Percentiles rank a stretch among this genome's conserved stretches.
Conservation (phyloP, 2,797 vertebrate genomes). For the Rhynchotus rufescens region DNA sequence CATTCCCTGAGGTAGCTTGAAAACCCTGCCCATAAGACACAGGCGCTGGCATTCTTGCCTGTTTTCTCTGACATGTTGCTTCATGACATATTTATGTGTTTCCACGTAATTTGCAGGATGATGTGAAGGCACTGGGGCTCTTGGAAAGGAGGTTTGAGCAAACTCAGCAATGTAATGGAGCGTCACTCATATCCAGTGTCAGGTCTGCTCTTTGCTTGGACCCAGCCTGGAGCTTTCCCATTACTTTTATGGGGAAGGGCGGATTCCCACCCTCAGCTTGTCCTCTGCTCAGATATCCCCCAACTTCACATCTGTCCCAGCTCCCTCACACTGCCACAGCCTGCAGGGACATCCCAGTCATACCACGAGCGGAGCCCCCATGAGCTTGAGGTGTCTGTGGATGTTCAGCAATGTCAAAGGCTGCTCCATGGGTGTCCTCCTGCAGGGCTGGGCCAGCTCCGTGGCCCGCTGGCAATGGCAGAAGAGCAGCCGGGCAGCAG, state of each 20-base stretch:
- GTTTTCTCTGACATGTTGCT: slow-evolving; percentile 5
- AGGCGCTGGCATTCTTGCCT: slow-evolving; percentile 7
- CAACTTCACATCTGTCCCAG: neutral
- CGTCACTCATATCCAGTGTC: rapidly evolving
- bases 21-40: neutral
- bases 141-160: neutral
- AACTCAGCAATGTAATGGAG: neutral
- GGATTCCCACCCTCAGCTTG: neutral
- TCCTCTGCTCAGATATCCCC: neutral
- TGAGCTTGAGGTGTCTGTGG: slow-evolving; percentile 91
- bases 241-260: neutral
- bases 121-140: too few species aligned
- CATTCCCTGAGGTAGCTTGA: neutral
- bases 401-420: slow-evolving; percentile 87
- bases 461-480: slow-evolving; percentile 84
- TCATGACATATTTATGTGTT: neutral
- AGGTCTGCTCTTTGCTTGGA: neutral
- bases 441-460: slow-evolving; percentile 80
- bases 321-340: neutral
- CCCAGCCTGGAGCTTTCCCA: neutral
- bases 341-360: neutral
- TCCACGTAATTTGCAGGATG: too few species aligned
- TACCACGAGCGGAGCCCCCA: slow-evolving; percentile 93
- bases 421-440: slow-evolving; percentile 84
- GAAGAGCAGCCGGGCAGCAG: slow-evolving; percentile 85